These are phyloP conservation scores for Lerista edwardsae DNA, from an alignment of 2,797 vertebrate genomes.

Conservation along the genomic window DNA sequence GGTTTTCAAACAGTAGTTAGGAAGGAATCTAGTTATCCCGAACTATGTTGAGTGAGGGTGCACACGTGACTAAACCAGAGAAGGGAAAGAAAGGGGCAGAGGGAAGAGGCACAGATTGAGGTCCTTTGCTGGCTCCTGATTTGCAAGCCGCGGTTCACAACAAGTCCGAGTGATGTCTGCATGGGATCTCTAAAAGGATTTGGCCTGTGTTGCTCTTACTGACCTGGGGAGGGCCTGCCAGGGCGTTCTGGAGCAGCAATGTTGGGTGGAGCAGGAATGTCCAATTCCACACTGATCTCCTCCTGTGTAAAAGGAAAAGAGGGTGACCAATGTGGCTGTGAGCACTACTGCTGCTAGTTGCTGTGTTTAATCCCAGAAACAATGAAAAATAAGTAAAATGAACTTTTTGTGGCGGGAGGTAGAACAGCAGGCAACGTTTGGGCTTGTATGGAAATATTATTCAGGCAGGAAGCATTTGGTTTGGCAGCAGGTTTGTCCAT, in stretches of 20 bases:
- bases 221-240: constrained; percentile 62
- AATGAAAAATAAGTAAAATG: background rate
- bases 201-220: background rate
- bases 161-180: background rate
- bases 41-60: background rate
- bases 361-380: background rate
- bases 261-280: constrained; percentile 68
- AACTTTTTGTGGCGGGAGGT: background rate
- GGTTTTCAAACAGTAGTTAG: background rate
- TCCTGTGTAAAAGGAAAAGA: constrained; percentile 58
- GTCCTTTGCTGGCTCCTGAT: background rate
- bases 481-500: background rate
- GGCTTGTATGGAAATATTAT: too few species aligned
- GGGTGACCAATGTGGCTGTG: background rate
- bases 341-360: background rate
- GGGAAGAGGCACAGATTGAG: background rate
- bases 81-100: background rate
- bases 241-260: constrained; percentile 58
- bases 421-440: background rate
- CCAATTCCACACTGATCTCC: constrained; percentile 20
- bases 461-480: background rate
- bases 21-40: background rate
- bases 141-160: background rate
- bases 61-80: background rate
- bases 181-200: background rate